Evolutionary conservation across 1,140 invertebrate species (phyloP), one percentile per base, ranked within the genome.

Genomic region (Antheraea mylitta): DNA sequence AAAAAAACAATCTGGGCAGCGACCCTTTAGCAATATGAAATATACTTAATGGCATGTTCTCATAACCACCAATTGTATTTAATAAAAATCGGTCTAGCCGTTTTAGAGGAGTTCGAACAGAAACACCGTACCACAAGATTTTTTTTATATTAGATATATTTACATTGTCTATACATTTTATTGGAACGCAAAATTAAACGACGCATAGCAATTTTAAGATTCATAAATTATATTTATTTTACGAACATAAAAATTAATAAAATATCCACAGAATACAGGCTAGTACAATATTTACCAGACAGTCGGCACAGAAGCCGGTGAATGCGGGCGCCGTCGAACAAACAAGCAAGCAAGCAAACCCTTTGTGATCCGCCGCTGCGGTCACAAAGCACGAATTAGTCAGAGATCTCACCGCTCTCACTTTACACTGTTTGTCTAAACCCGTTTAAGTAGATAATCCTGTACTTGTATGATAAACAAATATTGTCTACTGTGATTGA

Each of bases 321-420:
- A 67, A 65, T 61, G 62, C 62, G 69, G 72, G 72, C 72, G 72
- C 72, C 72, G 66, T 9, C 58, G 3, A 45, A 62, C 66, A 70
- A 73, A 73, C 66, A 68, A 66, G 58, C 65, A 58, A 65, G 42
- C 60, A 18, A n/a, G 48, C 61, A 18, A 66, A n/a, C 18, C 18
- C 66, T 70, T 73, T 74, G 66, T 65, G 45, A 64, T 10, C 18
- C 22, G 42, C 53, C 66, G 72, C 72, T 38, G 67, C 58, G 53
- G 60, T 64, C 68, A 65, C 64, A 19, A 48, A 66, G 18, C 62
- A 59, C 70, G 36, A 71, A 67, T 65, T 59, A 68, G 68, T 48
- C 42, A 48, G 64, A 48, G 64, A 58, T 67, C 67, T 62, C 64
- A 65, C 64, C 38, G 19, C 37, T 65, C 37, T 65, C 18, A 19